Conservation (phyloP, 2,113 vertebrate species). For the Chaetorhynchus papuensis region DNA sequence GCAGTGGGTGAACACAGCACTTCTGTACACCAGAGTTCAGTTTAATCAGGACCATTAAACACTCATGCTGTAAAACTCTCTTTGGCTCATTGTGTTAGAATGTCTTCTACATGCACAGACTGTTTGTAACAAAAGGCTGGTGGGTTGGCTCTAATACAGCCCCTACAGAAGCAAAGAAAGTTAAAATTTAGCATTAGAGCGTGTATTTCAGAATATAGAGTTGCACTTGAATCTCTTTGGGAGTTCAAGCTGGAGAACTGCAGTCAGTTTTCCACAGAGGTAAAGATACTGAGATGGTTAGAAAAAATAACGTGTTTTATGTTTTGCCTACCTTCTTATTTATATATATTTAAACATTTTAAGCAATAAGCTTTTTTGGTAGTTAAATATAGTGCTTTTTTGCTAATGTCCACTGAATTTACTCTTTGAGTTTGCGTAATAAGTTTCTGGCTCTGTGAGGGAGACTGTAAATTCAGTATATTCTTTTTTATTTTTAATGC, state of each 20-base stretch:
- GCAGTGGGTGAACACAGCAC: not conserved
- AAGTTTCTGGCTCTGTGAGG: not conserved
- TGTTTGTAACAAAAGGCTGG: not conserved
- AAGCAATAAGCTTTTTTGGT: not conserved
- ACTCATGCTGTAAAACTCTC: not conserved
- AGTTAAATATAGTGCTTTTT: not conserved
- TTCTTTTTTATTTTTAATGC: not conserved
- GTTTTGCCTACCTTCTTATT: not conserved
- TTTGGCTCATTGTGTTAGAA: not conserved
- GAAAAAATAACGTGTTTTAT: not conserved
- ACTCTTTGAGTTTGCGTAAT: not conserved
- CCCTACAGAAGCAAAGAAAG: not conserved
- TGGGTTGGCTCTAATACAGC: not conserved
- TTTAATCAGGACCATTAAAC: not conserved
- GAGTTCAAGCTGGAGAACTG: not conserved
- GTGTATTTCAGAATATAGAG: not conserved
- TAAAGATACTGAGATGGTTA: not conserved
- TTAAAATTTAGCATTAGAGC: not conserved
- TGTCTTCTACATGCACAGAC: not conserved
- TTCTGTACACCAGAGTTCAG: not conserved
- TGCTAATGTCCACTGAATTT: not conserved
- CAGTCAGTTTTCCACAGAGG: not conserved
- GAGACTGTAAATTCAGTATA: not conserved
- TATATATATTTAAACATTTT: not conserved
- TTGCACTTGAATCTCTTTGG: not conserved